Evolutionary conservation across 1,140 invertebrate genomes (phyloP).

Genomic region (Penaeus japonicus): DNA sequence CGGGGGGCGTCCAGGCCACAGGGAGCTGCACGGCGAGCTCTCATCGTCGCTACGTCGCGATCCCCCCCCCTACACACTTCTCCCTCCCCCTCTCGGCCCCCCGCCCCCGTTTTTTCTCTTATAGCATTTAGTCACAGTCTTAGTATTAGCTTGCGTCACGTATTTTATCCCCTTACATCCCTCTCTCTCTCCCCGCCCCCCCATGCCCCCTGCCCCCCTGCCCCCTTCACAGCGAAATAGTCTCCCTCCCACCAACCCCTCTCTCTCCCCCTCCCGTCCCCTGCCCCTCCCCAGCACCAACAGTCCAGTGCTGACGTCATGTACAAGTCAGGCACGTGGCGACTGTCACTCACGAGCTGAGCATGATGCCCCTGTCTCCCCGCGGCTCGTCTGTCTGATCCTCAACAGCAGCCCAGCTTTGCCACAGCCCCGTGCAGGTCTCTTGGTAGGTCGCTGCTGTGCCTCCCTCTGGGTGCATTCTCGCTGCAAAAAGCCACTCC

Average conservation of each 20-base stretch:
- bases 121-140: too few species aligned
- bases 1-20: background rate
- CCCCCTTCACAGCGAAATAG: too few species aligned
- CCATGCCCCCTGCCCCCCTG: too few species aligned
- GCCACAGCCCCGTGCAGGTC: background rate
- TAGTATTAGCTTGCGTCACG: too few species aligned
- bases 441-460: background rate
- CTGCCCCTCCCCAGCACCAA: background rate
- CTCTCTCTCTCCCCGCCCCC: too few species aligned
- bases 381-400: background rate
- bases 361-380: too few species aligned
- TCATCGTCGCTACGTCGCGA: too few species aligned
- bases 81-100: background rate
- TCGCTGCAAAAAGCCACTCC: background rate
- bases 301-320: background rate
- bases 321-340: background rate
- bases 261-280: background rate
- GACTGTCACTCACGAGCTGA: too few species aligned
- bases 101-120: background rate
- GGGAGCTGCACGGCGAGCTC: conserved; percentile 15
- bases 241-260: too few species aligned
- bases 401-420: background rate
- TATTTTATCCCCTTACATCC: too few species aligned
- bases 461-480: background rate
- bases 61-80: background rate